Conservation (phyloP, 2,113 vertebrate genomes). For the Indicator indicator region DNA sequence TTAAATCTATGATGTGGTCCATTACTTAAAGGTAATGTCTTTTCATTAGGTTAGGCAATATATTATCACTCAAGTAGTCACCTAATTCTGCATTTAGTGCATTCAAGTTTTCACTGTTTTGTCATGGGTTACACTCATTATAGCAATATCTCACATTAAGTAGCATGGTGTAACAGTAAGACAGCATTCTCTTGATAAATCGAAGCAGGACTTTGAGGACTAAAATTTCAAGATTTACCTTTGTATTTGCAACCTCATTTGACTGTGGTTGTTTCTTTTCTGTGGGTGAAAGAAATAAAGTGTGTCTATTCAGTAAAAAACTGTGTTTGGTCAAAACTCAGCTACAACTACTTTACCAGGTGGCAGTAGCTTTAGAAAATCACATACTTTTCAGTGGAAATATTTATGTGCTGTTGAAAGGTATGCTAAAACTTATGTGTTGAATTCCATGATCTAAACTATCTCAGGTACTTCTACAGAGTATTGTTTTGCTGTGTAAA, state of each 20-base stretch:
- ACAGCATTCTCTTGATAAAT: background rate
- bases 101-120: slow-evolving; percentile 49
- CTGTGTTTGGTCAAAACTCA: background rate
- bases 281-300: background rate
- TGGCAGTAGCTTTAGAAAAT: background rate
- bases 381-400: background rate
- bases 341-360: background rate
- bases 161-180: background rate
- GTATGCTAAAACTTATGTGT: background rate
- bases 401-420: background rate
- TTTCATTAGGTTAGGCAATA: slow-evolving; percentile 73
- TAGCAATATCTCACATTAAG: slow-evolving; percentile 4
- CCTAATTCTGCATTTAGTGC: slow-evolving; percentile 39
- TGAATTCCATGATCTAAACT: background rate
- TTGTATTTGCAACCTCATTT: background rate
- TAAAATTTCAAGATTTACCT: background rate
- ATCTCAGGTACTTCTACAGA: background rate
- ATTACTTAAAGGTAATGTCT: slow-evolving; percentile 77
- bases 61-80: slow-evolving; percentile 67
- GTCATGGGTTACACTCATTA: background rate
- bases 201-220: background rate
- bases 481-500: background rate
- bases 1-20: slow-evolving; percentile 73
- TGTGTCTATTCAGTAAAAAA: background rate
- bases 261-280: background rate